phyloP scores from a whole-genome alignment of 2,113 vertebrate species.

The Catagonus wagneri region DNA sequence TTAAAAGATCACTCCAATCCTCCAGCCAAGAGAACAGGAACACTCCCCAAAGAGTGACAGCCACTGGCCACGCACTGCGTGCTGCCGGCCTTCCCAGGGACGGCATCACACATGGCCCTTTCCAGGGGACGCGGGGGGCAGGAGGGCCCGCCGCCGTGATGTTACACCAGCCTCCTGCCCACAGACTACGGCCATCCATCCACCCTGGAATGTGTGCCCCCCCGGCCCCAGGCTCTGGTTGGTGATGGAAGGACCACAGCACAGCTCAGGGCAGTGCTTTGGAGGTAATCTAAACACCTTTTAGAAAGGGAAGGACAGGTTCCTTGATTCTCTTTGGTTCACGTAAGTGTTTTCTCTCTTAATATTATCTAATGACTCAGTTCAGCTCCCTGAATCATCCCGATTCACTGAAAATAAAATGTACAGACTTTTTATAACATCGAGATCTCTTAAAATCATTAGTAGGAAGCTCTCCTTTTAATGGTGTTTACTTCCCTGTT shows the following conservation, averaged over 20 bases:
- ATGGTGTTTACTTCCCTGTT: background rate
- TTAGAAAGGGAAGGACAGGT: background rate
- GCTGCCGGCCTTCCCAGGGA: background rate
- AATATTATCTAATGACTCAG: background rate
- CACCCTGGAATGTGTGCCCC: background rate
- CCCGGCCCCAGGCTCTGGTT: background rate
- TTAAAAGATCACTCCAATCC: background rate
- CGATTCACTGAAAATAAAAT: slow-evolving; percentile 48
- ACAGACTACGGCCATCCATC: background rate
- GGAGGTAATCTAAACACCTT: background rate
- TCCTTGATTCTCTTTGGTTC: background rate
- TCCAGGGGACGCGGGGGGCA: background rate
- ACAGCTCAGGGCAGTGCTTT: background rate
- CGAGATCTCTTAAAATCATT: background rate
- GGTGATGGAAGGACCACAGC: background rate
- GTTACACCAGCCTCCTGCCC: background rate
- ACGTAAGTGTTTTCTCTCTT: background rate
- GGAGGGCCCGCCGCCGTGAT: background rate
- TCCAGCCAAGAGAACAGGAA: slow-evolving; percentile 6
- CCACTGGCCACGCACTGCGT: background rate
- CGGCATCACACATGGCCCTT: background rate
- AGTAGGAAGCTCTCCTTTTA: background rate
- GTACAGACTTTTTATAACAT: background rate
- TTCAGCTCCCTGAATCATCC: background rate
- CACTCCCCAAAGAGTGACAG: background rate